Conservation (phyloP, 2,113 vertebrate genomes). For the Paracanthobrama guichenoti region DNA sequence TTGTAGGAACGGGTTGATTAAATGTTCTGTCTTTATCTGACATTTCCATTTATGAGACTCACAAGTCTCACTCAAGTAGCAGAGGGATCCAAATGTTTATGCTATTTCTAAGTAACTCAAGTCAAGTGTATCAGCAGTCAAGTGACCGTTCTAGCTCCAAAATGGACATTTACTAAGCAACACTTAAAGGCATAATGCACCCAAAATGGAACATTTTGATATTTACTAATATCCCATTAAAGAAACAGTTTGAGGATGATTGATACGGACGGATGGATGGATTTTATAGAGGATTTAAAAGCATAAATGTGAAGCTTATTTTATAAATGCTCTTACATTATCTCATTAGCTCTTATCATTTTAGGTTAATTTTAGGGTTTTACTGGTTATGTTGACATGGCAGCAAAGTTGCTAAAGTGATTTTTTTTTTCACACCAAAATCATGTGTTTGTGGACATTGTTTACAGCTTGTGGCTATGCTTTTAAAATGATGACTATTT, state of each 20-base stretch:
- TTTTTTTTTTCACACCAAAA: not conserved
- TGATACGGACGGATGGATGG: too few relatives aligned
- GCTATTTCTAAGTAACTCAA: not conserved
- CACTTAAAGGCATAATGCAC: not conserved
- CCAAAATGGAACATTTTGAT: not conserved
- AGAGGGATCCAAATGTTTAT: constrained; percentile 29
- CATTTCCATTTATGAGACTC: constrained; percentile 8
- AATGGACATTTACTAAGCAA: not conserved
- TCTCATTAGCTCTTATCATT: not conserved
- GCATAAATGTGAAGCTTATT: not conserved
- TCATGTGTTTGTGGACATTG: not conserved
- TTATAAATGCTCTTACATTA: not conserved
- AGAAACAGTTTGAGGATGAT: too few relatives aligned
- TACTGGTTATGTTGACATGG: not conserved
- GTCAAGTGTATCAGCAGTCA: not conserved
- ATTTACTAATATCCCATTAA: not conserved
- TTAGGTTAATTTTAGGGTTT: not conserved
- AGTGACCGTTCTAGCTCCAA: not conserved
- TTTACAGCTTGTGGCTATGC: not conserved
- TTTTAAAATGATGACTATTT: not conserved
- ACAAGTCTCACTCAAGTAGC: constrained; percentile 1
- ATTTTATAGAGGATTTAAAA: not conserved
- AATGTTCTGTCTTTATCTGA: constrained; percentile 16
- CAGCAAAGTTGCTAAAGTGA: not conserved
- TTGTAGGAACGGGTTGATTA: constrained; percentile 31